Conservation (phyloP, 2,113 vertebrate species). For the Peucedramus taeniatus region DNA sequence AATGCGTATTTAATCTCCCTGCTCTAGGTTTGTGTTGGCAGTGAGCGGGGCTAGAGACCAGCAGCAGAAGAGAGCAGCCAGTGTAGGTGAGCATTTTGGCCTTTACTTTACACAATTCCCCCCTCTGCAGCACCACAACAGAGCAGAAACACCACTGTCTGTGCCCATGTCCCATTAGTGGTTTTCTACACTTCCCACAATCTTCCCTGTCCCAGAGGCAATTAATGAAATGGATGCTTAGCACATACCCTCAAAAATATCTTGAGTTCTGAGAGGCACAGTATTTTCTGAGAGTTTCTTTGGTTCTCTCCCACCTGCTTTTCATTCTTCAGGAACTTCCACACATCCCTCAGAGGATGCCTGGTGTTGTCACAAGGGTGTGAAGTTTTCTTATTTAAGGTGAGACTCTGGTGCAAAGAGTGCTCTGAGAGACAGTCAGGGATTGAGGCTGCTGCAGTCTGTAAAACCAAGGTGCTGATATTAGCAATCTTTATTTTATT, state of each 20-base stretch:
- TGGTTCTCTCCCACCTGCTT: neutral
- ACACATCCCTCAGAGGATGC: neutral
- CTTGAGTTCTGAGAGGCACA: neutral
- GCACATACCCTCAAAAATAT: neutral
- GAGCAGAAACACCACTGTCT: neutral
- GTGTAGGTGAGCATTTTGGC: neutral
- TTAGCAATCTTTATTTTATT: neutral
- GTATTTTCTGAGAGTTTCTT: neutral
- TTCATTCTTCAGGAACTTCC: neutral
- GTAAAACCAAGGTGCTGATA: neutral
- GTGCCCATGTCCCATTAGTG: neutral
- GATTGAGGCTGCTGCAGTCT: neutral
- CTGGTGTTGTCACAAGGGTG: neutral
- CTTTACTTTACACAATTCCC: fast-evolving
- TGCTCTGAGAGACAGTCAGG: neutral
- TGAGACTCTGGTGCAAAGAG: neutral
- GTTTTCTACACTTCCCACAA: neutral
- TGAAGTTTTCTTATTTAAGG: neutral
- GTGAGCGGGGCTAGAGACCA: neutral
- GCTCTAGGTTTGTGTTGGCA: neutral
- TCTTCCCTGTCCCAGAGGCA: neutral
- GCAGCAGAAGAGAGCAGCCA: neutral
- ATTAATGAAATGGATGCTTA: neutral
- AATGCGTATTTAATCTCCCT: neutral
- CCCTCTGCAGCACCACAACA: neutral